Conservation (phyloP, 2,888 invertebrate species). For the Bombylius discolor region DNA sequence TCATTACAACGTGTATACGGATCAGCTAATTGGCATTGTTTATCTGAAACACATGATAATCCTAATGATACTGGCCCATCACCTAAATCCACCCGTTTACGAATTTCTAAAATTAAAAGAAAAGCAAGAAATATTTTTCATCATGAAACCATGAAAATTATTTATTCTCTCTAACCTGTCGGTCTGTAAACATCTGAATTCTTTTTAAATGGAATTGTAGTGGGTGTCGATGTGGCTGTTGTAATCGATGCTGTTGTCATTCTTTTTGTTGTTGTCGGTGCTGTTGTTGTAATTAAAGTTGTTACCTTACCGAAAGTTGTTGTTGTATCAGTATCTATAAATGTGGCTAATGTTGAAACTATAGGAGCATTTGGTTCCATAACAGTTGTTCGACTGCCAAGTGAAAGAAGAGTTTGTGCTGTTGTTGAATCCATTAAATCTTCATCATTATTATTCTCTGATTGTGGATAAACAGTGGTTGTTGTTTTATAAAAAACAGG, state of each 20-base stretch:
- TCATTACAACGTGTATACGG: slow-evolving; percentile 56
- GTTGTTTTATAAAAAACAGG: slow-evolving; percentile 5
- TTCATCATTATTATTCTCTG: background rate
- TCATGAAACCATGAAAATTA: background rate
- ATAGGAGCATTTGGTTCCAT: slow-evolving; percentile 38
- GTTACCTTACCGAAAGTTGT: slow-evolving; percentile 17
- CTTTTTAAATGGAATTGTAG: background rate
- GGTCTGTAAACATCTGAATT: background rate
- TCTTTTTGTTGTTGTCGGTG: slow-evolving; percentile 18
- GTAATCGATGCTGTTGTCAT: background rate
- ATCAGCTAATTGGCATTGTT: slow-evolving; percentile 71
- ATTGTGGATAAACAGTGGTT: background rate
- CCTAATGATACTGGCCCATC: slow-evolving; percentile 55
- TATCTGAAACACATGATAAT: slow-evolving; percentile 56
- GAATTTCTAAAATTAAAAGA: slow-evolving; percentile 21
- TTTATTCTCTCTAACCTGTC: background rate
- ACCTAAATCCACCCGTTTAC: slow-evolving; percentile 34
- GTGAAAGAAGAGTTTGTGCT: slow-evolving; percentile 32
- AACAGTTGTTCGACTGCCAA: slow-evolving; percentile 36
- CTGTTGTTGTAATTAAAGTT: slow-evolving; percentile 10
- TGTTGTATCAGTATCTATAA: slow-evolving; percentile 15
- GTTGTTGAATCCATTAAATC: slow-evolving; percentile 20
- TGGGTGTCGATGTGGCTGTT: background rate
- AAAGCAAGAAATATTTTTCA: background rate
- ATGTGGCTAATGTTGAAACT: slow-evolving; percentile 23